A percentile compares a stretch with the other conserved stretches of the same genome.
Conservation (phyloP, 2,888 invertebrate genomes). For the Drosophila anomalata region DNA sequence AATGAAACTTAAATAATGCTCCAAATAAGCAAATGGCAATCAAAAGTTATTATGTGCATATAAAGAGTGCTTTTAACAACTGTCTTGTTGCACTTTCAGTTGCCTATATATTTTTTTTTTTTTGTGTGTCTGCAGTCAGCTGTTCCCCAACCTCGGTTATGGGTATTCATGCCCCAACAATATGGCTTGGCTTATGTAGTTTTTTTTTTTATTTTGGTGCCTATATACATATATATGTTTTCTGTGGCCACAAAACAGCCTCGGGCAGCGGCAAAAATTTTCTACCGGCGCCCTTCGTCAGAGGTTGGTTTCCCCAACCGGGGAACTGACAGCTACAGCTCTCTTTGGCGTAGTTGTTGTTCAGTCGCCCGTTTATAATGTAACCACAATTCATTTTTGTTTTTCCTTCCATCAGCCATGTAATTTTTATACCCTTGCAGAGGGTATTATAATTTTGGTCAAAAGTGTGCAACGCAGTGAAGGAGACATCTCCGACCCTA, state of each 20-base stretch:
- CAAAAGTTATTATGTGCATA: conserved; percentile 65
- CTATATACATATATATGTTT: conserved; percentile 23
- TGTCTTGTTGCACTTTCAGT: conserved; percentile 39
- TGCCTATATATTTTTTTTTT: conserved; percentile 6
- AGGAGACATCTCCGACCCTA: no score
- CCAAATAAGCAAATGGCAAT: conserved; percentile 76
- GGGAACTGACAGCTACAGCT: conserved; percentile 31
- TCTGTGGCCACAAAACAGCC: conserved; percentile 35
- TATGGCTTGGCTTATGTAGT: neutral
- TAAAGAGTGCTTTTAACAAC: conserved; percentile 60
- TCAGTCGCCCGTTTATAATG: conserved; percentile 74
- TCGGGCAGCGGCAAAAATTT: conserved; percentile 30
- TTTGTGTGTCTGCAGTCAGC: conserved; percentile 44
- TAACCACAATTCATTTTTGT: conserved; percentile 62
- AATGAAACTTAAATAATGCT: conserved; percentile 74
- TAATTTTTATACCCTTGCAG: no score
- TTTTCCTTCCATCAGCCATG: conserved; percentile 40
- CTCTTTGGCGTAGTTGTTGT: conserved; percentile 47
- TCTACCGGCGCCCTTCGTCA: conserved; percentile 62
- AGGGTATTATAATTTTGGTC: no score
- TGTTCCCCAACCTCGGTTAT: conserved; percentile 28
- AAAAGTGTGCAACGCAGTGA: no score
- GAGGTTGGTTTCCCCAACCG: conserved; percentile 45
- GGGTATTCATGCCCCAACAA: neutral
- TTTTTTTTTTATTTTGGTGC: conserved; percentile 22